Base-by-base conservation (phyloP, 1,140 invertebrate species). In the Thaumatotibia leucotreta region DNA sequence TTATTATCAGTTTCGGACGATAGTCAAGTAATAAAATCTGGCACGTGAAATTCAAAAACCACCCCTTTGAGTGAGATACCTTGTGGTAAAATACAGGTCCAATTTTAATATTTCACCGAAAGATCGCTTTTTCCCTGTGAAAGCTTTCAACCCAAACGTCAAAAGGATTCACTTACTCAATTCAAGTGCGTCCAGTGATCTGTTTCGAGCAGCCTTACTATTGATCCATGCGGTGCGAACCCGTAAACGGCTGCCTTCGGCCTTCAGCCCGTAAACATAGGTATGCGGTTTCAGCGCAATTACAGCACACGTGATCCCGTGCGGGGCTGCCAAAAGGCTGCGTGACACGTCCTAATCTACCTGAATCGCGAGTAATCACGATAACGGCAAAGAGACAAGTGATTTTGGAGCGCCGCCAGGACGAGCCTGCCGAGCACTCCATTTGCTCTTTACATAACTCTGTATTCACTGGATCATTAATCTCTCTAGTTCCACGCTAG, bases 391-490 rank as follows among this genome's bases (percentile, higher is more conserved):
- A 77, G 78, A 84, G 83, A 88, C 84, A 88, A 88, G 84, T 88
- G 84, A 88, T 83, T 83, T 86, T 89, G 87, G 87, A 89, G 82
- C 80, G 77, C 79, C 70, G 87, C 87, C 87, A 89, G 87, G 82
- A 82, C 79, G 78, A 82, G 76, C 79, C 70, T 71, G 81, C 76
- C 77, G 79, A 80, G 76, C 80, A 86, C 83, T 87, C 85, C 83
- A 84, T 86, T 86, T 85, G 83, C 80, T 86, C 87, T 88, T 89
- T 88, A 89, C 87, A 89, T 89, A 89, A 88, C 86, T 89, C 79
- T 78, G 87, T 86, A 83, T 89, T 88, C 86, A 84, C 84, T 82
- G 81, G 80, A 85, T 87, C 86, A 89, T 89, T 88, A 88, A 90
- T 90, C 87, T 90, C 85, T 81, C 87, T 88, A 90, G 87, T 88